Conservation (phyloP, 1,140 invertebrate species). For the Nasonia longicornis region DNA sequence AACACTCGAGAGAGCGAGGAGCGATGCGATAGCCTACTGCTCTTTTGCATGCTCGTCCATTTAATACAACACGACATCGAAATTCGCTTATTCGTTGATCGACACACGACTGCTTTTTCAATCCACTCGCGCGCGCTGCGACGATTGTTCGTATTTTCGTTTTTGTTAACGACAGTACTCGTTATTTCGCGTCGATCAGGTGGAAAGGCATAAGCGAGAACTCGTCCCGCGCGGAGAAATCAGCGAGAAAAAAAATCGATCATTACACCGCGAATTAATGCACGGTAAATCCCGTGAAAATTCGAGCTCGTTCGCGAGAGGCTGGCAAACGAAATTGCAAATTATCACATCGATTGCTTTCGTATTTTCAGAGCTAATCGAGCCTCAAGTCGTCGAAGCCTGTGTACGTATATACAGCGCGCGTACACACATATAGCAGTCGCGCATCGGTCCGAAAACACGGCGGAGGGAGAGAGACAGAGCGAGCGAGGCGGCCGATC, state of each 20-base stretch:
- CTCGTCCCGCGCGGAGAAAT: neutral
- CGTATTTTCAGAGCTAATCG: neutral
- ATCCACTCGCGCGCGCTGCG: neutral
- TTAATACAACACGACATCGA: too few relatives aligned
- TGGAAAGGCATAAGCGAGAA: neutral
- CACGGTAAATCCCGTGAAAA: neutral
- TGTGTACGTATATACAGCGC: neutral
- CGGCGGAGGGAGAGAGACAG: neutral
- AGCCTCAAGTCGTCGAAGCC: neutral
- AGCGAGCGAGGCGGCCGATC: constrained; percentile 14
- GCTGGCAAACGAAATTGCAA: neutral
- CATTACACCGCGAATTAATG: neutral
- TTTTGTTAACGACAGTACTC: neutral
- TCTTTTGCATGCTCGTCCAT: too few relatives aligned
- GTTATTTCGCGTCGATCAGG: neutral
- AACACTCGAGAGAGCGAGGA: too few relatives aligned
- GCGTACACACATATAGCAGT: neutral
- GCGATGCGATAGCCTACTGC: too few relatives aligned
- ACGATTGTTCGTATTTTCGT: neutral
- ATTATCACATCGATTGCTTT: neutral
- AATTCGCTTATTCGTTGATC: neutral
- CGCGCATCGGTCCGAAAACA: neutral
- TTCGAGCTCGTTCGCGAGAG: neutral
- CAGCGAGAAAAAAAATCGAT: neutral
- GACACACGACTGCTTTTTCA: neutral